These are phyloP conservation scores for Fregata magnificens DNA, from an alignment of 2,113 vertebrate species.

Conservation along the genomic window DNA sequence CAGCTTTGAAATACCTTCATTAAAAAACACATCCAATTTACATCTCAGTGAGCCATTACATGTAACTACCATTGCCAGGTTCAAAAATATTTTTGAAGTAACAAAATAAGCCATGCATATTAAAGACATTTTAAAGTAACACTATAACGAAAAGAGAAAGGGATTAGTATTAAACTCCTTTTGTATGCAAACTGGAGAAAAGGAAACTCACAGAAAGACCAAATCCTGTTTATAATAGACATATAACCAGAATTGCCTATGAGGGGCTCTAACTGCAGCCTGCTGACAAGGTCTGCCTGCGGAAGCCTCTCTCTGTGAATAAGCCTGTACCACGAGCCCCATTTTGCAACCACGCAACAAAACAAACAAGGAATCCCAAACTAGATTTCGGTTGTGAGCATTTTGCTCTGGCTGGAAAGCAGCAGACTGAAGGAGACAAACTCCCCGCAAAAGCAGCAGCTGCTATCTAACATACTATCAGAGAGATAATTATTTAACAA, in stretches of 20 bases:
- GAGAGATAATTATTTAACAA: background rate
- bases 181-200: conserved; percentile 12
- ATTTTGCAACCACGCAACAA: conserved; percentile 33
- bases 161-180: background rate
- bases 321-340: background rate
- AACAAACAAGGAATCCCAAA: conserved; percentile 50
- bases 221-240: conserved; percentile 31
- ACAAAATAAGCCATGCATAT: conserved; percentile 15
- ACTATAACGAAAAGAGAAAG: background rate
- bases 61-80: background rate
- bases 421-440: conserved; percentile 3
- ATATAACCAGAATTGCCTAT: background rate
- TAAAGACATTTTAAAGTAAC: background rate
- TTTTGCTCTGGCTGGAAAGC: conserved; percentile 40
- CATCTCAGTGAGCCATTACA: background rate
- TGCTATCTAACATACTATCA: background rate
- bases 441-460: background rate
- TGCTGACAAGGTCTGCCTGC: background rate
- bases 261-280: conserved; percentile 8
- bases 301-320: background rate
- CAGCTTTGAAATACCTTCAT: conserved; percentile 38
- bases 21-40: conserved; percentile 6
- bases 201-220: conserved; percentile 40
- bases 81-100: conserved; percentile 23
- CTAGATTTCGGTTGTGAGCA: background rate